These are phyloP conservation scores for Halictus rubicundus DNA, from an alignment of 1,140 invertebrate genomes.

Conservation along the genomic window DNA sequence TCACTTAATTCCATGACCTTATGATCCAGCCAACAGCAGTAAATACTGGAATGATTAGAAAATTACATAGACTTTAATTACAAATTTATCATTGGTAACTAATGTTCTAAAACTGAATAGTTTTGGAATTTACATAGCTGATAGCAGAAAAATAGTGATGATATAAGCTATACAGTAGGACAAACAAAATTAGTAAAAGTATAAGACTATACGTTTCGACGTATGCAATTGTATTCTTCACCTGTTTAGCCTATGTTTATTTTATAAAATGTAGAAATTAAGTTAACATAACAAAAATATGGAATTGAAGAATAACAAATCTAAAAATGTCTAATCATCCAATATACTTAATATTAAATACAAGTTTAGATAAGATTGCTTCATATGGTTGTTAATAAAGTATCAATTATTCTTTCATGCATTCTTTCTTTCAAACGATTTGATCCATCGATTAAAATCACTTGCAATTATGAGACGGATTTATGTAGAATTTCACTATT, in stretches of 20 bases:
- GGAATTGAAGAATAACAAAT: no score
- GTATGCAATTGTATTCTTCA: neutral
- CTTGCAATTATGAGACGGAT: neutral
- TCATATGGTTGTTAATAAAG: no score
- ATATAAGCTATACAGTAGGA: neutral
- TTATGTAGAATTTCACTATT: neutral
- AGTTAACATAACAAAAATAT: no score
- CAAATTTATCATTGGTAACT: neutral
- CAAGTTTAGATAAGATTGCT: no score
- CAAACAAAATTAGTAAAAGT: no score
- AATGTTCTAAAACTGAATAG: neutral
- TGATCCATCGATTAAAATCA: neutral
- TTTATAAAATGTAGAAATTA: no score
- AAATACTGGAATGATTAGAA: slow-evolving; percentile 42
- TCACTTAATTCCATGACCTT: slow-evolving; percentile 69
- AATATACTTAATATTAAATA: no score
- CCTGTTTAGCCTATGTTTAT: neutral
- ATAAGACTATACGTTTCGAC: neutral
- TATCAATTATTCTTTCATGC: neutral
- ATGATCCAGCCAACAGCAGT: neutral
- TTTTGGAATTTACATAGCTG: neutral
- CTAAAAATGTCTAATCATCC: no score
- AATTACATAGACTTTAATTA: neutral
- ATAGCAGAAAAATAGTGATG: neutral
- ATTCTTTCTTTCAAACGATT: neutral